These are phyloP conservation scores for Papilio gigon DNA, from an alignment of 2,888 invertebrate species.

Conservation along the genomic window DNA sequence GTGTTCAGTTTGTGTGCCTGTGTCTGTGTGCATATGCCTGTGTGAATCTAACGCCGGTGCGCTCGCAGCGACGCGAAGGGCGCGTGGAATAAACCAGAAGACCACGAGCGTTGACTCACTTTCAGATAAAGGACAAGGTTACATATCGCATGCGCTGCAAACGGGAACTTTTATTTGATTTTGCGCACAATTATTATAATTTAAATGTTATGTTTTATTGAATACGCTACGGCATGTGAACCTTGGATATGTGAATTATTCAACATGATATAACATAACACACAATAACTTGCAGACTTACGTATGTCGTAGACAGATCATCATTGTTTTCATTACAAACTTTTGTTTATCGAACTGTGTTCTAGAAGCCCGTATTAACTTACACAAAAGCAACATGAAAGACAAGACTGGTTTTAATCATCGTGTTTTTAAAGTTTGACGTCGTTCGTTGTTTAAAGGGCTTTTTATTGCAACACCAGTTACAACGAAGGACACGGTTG, in stretches of 20 bases:
- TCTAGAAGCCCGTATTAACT: no score
- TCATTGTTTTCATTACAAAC: no score
- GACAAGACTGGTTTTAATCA: no score
- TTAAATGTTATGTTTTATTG: constrained; percentile 17
- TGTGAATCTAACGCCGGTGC: constrained; percentile 53
- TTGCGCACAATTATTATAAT: constrained; percentile 17
- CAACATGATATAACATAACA: not conserved
- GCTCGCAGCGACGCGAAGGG: constrained; percentile 65
- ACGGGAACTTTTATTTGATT: constrained; percentile 24
- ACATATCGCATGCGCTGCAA: constrained; percentile 12
- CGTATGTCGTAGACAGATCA: no score
- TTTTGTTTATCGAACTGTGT: no score
- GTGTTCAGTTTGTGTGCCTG: constrained; percentile 47
- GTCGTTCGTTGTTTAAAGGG: not conserved
- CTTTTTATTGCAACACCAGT: not conserved
- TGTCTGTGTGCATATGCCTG: constrained; percentile 24
- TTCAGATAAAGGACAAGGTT: constrained; percentile 73
- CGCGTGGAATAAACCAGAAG: constrained; percentile 59
- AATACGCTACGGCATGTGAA: not conserved
- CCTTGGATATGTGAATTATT: not conserved
- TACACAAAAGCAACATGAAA: no score
- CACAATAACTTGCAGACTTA: no score
- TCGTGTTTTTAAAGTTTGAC: not conserved
- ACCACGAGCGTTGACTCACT: constrained; percentile 60
- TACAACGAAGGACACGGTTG: constrained; percentile 1